Percentiles rank a stretch among this genome's conserved stretches.
Evolutionary conservation across 2,888 invertebrate genomes (phyloP).

Genomic region (Diachrysia chrysitis): DNA sequence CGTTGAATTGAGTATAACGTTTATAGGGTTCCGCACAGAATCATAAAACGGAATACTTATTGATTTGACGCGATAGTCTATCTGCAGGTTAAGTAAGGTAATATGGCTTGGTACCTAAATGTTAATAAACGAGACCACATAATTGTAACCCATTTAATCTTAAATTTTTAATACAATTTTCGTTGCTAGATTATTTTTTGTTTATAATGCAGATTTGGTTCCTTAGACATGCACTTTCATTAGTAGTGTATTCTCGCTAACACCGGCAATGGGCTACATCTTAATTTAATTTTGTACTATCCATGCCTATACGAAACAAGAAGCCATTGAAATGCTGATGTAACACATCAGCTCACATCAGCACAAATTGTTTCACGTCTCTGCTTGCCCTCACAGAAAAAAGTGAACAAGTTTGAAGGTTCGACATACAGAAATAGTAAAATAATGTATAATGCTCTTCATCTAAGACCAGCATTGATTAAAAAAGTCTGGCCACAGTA

Average conservation of each 20-base stretch:
- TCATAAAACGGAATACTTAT: slow-evolving; percentile 55
- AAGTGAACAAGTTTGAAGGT: background rate
- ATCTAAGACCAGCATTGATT: slow-evolving; percentile 33
- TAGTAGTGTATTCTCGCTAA: background rate
- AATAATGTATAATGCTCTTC: slow-evolving; percentile 7
- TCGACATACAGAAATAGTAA: background rate
- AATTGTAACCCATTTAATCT: background rate
- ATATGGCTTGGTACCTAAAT: slow-evolving; percentile 10
- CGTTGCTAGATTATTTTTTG: background rate
- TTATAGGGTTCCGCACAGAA: slow-evolving; percentile 50
- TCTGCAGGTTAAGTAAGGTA: slow-evolving; percentile 34
- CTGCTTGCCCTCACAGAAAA: background rate
- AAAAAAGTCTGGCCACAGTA: slow-evolving; percentile 20
- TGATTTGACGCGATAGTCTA: slow-evolving; percentile 45
- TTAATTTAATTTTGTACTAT: too few relatives aligned
- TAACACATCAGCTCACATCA: too few relatives aligned
- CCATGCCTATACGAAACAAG: too few relatives aligned
- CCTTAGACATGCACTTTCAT: background rate
- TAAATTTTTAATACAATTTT: background rate
- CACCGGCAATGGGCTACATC: background rate
- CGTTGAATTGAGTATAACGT: slow-evolving; percentile 63
- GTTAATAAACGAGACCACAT: background rate
- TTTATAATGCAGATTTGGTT: background rate
- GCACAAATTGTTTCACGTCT: too few relatives aligned
- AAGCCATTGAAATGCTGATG: too few relatives aligned